Percentiles rank a stretch among this genome's conserved stretches.
phyloP scores from a whole-genome alignment of 2,797 vertebrate species.

The Tamandua tetradactyla region DNA sequence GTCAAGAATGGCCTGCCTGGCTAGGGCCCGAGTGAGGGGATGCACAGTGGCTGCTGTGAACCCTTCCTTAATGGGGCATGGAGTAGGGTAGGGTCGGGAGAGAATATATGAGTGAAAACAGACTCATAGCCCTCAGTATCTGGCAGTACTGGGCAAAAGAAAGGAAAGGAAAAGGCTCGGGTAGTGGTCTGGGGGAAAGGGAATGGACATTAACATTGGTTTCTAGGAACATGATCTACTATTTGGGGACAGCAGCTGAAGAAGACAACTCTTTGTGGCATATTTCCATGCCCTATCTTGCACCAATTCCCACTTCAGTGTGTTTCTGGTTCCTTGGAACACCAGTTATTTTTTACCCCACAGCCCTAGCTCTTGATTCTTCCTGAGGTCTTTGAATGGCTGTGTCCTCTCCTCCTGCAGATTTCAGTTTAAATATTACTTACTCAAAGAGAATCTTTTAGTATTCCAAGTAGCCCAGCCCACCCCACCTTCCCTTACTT shows the following conservation, averaged over 20 bases:
- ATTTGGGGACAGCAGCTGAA: not conserved
- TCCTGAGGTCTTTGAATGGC: not conserved
- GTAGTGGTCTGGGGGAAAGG: not conserved
- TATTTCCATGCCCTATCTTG: not conserved
- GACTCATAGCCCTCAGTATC: not conserved
- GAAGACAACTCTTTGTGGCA: not conserved
- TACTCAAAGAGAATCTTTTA: not conserved
- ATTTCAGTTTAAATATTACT: not conserved
- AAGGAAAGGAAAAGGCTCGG: not conserved
- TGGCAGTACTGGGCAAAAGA: not conserved
- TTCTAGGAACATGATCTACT: not conserved
- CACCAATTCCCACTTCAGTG: not conserved
- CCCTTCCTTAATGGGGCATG: not conserved
- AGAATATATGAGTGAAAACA: not conserved
- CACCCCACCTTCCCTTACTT: not conserved
- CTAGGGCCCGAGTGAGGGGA: not conserved
- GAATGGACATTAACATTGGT: not conserved
- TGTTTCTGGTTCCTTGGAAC: not conserved
- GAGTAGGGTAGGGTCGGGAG: not conserved
- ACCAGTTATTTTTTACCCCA: not conserved
- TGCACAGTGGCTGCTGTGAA: rapidly evolving
- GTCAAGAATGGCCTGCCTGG: not conserved
- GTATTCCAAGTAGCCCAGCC: not conserved
- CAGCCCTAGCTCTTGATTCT: too few relatives aligned
- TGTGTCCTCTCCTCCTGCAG: not conserved